Conservation (phyloP, 23 tunicate species). For the Botrylloides violaceus region DNA sequence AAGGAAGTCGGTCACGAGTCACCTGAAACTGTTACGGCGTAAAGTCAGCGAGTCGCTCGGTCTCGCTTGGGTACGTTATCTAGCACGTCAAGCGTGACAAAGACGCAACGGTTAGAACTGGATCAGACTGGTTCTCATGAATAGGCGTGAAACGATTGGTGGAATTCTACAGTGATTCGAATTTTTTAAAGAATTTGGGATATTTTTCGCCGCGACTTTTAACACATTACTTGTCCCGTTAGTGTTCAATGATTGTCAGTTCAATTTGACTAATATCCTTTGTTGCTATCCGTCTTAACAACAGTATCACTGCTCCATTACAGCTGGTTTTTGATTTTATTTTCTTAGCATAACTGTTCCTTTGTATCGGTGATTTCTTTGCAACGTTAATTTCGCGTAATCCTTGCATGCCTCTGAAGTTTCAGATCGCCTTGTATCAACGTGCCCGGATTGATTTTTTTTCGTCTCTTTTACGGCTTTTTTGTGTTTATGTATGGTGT, state of each 20-base stretch:
- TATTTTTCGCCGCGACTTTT: too few species aligned
- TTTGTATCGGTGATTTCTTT: background rate
- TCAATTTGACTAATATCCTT: background rate
- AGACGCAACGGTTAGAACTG: slow-evolving; percentile 5
- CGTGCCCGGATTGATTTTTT: background rate
- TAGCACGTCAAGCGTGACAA: slow-evolving; percentile 9
- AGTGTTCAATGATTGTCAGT: background rate
- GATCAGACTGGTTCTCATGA: background rate
- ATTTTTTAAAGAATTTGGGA: too few species aligned
- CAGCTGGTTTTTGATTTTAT: too few species aligned
- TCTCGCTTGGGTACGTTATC: background rate
- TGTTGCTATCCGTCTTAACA: background rate
- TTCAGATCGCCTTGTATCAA: background rate
- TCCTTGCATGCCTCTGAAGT: too few species aligned
- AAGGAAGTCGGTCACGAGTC: slow-evolving; percentile 72
- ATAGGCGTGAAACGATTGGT: too few species aligned
- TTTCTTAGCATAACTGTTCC: too few species aligned
- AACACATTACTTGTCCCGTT: background rate
- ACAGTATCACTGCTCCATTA: background rate
- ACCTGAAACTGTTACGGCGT: slow-evolving; percentile 81
- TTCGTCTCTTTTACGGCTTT: background rate
- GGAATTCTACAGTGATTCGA: too few species aligned
- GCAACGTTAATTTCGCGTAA: too few species aligned
- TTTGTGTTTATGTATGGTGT: too few species aligned
- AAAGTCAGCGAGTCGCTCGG: background rate